Conservation (phyloP, 1,140 invertebrate species). For the Bombus confusus region DNA sequence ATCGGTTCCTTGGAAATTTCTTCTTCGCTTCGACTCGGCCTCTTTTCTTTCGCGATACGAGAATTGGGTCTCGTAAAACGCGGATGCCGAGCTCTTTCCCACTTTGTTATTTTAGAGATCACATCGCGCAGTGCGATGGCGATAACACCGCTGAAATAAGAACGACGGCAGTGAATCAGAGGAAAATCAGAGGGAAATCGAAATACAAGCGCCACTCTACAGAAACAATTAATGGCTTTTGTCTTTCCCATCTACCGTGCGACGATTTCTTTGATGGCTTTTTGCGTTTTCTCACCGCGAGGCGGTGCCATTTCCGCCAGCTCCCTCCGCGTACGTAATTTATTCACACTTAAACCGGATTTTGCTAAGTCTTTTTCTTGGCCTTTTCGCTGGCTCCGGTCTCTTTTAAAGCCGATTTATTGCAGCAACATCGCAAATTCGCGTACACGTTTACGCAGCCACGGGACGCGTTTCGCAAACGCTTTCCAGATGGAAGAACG, state of each 20-base stretch:
- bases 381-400: conserved; percentile 11
- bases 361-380: neutral
- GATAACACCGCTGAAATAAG: neutral
- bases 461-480: conserved; percentile 20
- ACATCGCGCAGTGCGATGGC: neutral
- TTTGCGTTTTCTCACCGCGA: neutral
- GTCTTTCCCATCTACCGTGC: neutral
- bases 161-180: neutral
- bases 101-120: neutral
- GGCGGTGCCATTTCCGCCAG: neutral
- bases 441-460: conserved; percentile 35
- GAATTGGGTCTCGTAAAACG: neutral
- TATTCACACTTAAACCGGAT: conserved; percentile 28
- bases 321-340: conserved; percentile 5
- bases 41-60: neutral
- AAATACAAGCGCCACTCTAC: too few species aligned
- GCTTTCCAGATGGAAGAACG: conserved; percentile 42
- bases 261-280: neutral
- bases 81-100: neutral
- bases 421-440: conserved; percentile 54
- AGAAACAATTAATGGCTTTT: conserved; percentile 7
- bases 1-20: neutral
- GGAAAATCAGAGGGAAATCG: neutral
- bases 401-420: conserved; percentile 71
- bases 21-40: neutral